These are phyloP conservation scores for Genyomyrus donnyi DNA, from an alignment of 2,113 vertebrate genomes.

Conservation along the genomic window DNA sequence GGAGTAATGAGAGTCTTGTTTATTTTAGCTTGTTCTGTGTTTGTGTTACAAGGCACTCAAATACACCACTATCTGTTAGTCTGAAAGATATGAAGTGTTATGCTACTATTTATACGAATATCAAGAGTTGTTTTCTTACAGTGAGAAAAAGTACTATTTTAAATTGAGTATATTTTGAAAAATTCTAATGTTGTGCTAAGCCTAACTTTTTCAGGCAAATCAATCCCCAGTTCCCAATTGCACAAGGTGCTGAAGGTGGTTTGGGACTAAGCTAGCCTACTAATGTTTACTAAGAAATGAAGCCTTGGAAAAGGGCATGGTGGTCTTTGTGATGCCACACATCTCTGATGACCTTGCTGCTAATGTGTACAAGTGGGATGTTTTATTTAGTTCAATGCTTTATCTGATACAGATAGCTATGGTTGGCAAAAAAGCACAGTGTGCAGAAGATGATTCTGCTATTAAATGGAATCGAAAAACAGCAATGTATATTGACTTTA, in stretches of 20 bases:
- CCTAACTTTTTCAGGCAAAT: background rate
- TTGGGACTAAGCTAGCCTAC: background rate
- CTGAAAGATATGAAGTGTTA: conserved; percentile 5
- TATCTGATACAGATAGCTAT: background rate
- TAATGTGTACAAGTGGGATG: background rate
- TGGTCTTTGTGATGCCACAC: background rate
- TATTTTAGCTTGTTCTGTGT: conserved; percentile 22
- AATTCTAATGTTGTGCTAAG: background rate
- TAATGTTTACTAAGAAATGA: background rate
- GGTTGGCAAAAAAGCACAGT: background rate
- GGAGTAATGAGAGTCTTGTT: conserved; percentile 28
- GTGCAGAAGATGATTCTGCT: background rate
- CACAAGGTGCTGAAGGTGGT: background rate
- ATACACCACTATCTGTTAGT: conserved; percentile 20
- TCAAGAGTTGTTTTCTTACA: conserved; percentile 33
- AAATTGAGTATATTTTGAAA: conserved; percentile 45
- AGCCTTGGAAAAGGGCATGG: background rate
- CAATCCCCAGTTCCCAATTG: background rate
- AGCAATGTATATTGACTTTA: background rate
- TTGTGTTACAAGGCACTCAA: conserved; percentile 18
- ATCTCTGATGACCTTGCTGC: background rate
- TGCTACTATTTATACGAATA: conserved; percentile 42
- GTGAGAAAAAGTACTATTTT: conserved; percentile 43
- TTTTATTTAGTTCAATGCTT: background rate
- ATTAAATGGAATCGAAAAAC: background rate